phyloP scores from a whole-genome alignment of 2,113 vertebrate species.

The Anoura caudifer region DNA sequence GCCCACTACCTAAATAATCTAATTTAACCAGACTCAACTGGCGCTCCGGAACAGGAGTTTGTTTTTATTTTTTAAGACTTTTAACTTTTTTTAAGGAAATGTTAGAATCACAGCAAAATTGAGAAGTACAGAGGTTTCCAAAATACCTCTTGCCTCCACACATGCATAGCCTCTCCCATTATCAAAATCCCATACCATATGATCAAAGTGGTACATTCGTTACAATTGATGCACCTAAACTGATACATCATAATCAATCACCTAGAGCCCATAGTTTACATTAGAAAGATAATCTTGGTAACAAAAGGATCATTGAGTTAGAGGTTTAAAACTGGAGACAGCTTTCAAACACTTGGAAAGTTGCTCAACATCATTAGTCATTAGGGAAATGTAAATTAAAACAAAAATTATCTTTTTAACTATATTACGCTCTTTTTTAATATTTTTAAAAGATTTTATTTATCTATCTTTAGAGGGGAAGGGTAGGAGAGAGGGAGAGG shows the following conservation, averaged over 20 bases:
- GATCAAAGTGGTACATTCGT: neutral
- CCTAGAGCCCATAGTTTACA: neutral
- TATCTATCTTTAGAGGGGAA: too few relatives aligned
- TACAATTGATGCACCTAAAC: neutral
- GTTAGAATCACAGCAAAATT: neutral
- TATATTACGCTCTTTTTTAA: neutral
- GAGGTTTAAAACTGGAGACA: too few relatives aligned
- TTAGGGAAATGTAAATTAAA: too few relatives aligned
- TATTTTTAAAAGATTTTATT: too few relatives aligned
- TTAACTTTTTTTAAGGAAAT: neutral
- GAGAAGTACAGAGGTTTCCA: neutral
- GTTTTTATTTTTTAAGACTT: neutral
- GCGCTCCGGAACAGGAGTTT: neutral
- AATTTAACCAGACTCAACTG: neutral
- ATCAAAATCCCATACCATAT: neutral
- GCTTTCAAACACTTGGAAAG: too few relatives aligned
- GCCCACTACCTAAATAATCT: neutral
- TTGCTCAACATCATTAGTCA: too few relatives aligned
- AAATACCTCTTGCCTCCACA: neutral
- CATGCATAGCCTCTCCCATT: neutral
- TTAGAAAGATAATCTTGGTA: neutral
- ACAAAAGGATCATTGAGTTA: too few relatives aligned
- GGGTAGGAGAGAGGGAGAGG: too few relatives aligned
- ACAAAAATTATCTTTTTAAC: conserved; percentile 1
- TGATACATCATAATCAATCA: neutral